Percentiles rank a stretch among this genome's conserved stretches.
phyloP scores from a whole-genome alignment of 92 coral and sea anemone species.

The Epizoanthus rinbou region DNA sequence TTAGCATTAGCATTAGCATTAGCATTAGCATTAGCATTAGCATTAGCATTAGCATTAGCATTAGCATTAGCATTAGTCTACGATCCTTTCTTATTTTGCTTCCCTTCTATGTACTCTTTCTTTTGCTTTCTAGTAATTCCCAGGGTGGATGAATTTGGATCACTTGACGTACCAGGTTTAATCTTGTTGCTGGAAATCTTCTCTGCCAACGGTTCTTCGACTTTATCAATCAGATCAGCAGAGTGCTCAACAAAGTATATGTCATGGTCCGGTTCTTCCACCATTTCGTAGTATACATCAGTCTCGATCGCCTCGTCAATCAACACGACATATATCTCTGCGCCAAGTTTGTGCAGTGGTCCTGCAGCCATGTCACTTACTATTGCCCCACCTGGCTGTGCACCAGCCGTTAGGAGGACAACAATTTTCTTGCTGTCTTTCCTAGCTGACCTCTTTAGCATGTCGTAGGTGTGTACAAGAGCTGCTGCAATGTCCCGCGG shows the following conservation, averaged over 20 bases:
- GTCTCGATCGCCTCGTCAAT: neutral
- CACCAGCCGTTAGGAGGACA: conserved; percentile 17
- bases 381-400: neutral
- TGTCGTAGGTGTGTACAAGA: neutral
- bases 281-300: conserved; percentile 11
- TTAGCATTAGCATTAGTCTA: too few species aligned
- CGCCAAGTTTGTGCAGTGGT: conserved; percentile 2
- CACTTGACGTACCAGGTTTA: neutral
- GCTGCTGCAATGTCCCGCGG: neutral
- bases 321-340: conserved; percentile 17
- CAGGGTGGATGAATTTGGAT: too few species aligned
- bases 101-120: too few species aligned
- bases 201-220: neutral
- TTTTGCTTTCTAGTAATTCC: too few species aligned
- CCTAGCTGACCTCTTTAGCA: neutral
- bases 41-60: too few species aligned
- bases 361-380: neutral
- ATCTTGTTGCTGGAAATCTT: neutral
- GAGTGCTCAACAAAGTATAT: neutral
- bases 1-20: too few species aligned
- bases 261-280: conserved; percentile 4
- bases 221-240: neutral
- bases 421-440: conserved; percentile 12
- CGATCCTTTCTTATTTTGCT: too few species aligned
- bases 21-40: too few species aligned